phyloP scores from a whole-genome alignment of 1,140 invertebrate genomes.

The Heterodera schachtii region DNA sequence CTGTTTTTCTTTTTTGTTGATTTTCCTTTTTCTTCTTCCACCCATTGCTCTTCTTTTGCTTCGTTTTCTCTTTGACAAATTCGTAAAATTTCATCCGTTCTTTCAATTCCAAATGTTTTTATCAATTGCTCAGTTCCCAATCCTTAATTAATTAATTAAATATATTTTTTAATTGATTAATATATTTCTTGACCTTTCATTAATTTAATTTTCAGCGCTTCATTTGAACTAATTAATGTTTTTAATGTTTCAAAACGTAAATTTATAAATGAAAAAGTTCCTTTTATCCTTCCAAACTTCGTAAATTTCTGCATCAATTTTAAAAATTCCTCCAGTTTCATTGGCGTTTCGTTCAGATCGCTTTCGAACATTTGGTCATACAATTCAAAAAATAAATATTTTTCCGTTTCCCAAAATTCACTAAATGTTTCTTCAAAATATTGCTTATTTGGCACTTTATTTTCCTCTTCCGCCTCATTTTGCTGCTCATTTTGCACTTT shows the following conservation, averaged over 20 bases:
- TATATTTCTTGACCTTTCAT: no score
- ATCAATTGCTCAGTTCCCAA: background rate
- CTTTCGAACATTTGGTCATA: background rate
- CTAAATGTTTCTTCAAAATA: background rate
- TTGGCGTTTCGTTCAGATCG: background rate
- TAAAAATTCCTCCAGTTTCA: background rate
- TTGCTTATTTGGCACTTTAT: background rate
- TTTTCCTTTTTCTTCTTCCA: background rate
- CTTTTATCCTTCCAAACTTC: background rate
- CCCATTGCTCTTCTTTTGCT: background rate
- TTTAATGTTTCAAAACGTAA: no score
- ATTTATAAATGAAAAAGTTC: background rate
- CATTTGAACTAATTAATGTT: no score
- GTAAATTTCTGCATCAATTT: background rate
- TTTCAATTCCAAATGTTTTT: background rate
- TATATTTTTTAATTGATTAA: no score
- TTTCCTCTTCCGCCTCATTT: background rate
- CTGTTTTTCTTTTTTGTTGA: background rate
- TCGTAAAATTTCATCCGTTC: background rate
- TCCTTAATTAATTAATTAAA: no score
- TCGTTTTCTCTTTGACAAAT: background rate
- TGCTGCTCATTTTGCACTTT: no score
- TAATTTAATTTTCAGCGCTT: no score
- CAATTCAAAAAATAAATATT: background rate
- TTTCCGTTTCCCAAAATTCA: background rate